Conservation (phyloP, 2,113 vertebrate genomes). For the Ictalurus furcatus region DNA sequence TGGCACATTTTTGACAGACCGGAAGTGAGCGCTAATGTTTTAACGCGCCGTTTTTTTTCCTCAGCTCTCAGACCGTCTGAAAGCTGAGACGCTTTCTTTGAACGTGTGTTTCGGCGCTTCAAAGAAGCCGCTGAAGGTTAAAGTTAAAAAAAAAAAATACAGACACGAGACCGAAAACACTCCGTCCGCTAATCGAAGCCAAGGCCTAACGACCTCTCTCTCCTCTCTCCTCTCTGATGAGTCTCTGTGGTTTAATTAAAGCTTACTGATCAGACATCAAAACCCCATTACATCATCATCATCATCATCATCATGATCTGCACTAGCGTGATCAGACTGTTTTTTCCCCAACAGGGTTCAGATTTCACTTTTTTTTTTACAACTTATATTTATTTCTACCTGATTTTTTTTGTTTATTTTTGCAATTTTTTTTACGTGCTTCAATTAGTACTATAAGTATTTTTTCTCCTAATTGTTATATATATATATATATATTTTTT, state of each 20-base stretch:
- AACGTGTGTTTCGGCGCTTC: not conserved
- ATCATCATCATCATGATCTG: conserved; percentile 22
- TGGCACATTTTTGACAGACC: not conserved
- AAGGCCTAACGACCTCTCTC: conserved; percentile 1
- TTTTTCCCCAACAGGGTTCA: too few relatives aligned
- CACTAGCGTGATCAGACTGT: not conserved
- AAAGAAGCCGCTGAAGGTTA: conserved; percentile 23
- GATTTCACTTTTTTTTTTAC: too few relatives aligned
- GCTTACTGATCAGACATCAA: conserved; percentile 23
- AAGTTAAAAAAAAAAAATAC: conserved; percentile 3
- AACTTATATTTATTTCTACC: too few relatives aligned
- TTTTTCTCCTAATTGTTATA: too few relatives aligned
- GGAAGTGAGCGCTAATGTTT: not conserved
- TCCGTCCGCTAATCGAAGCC: conserved; percentile 21
- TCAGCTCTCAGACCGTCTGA: not conserved
- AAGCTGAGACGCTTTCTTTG: too few relatives aligned
- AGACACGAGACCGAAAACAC: not conserved
- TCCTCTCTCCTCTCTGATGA: not conserved
- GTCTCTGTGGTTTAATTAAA: conserved; percentile 38
- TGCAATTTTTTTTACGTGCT: not conserved
- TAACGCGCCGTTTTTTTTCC: conserved; percentile 1
- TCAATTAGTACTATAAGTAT: too few relatives aligned
- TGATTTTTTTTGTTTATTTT: too few relatives aligned
- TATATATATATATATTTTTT: not conserved
- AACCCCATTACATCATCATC: conserved; percentile 10